Evolutionary conservation across 2,113 vertebrate genomes (phyloP).

Genomic region (Centrocercus urophasianus): DNA sequence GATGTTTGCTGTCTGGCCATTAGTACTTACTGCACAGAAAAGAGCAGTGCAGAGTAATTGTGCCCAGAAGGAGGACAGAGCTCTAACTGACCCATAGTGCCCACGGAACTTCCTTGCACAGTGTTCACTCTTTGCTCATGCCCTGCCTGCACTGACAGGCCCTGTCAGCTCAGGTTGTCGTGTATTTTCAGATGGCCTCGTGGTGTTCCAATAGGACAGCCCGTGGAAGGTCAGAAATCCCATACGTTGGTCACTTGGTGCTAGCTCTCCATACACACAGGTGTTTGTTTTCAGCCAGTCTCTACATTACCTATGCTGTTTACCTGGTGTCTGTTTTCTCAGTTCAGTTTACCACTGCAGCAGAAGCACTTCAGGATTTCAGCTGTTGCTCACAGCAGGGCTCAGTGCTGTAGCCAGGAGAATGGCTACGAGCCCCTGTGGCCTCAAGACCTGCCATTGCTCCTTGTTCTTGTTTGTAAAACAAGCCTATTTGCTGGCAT

Average conservation of each 20-base stretch:
- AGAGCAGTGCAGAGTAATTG: not conserved
- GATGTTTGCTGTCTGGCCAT: not conserved
- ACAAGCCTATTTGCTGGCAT: not conserved
- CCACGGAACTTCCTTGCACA: not conserved
- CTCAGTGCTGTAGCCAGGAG: not conserved
- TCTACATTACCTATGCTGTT: not conserved
- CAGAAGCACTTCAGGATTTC: not conserved
- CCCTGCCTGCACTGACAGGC: fast-evolving
- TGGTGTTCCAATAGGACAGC: not conserved
- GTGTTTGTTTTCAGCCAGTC: not conserved
- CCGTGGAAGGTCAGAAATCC: fast-evolving
- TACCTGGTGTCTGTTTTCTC: not conserved
- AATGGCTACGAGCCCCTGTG: not conserved
- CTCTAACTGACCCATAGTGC: not conserved
- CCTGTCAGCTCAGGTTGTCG: fast-evolving
- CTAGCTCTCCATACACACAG: not conserved
- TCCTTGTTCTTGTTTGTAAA: not conserved
- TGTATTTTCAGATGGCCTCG: not conserved
- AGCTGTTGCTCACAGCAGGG: fast-evolving
- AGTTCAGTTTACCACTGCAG: not conserved
- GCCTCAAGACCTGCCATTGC: fast-evolving
- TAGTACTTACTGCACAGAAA: not conserved
- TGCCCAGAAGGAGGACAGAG: not conserved
- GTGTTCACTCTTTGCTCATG: fast-evolving
- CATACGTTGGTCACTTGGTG: fast-evolving